Evolutionary conservation across 2,888 invertebrate genomes (phyloP).

Genomic region (Eilema caniola): DNA sequence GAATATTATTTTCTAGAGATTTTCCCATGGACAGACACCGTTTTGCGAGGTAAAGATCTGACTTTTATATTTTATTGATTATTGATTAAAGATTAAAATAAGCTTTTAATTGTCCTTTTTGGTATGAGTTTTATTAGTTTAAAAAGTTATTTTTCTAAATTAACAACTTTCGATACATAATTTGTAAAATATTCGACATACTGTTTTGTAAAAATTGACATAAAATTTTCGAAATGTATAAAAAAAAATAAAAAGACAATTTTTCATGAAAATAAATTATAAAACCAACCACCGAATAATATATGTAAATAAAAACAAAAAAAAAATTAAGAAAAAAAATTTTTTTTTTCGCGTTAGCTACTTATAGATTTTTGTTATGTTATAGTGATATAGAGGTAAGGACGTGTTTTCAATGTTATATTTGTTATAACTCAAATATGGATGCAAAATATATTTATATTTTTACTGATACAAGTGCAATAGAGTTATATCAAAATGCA

Average conservation of each 20-base stretch:
- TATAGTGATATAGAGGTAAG: slow-evolving; percentile 54
- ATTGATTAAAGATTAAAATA: slow-evolving; percentile 40
- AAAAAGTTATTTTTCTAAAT: slow-evolving; percentile 31
- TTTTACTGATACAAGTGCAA: slow-evolving; percentile 34
- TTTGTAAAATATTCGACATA: slow-evolving; percentile 42
- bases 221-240: slow-evolving; percentile 25
- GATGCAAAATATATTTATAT: slow-evolving; percentile 44
- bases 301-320: slow-evolving; percentile 46
- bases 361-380: slow-evolving; percentile 55
- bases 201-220: slow-evolving; percentile 29
- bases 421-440: slow-evolving; percentile 49
- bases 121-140: slow-evolving; percentile 33
- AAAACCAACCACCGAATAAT: slow-evolving; percentile 55
- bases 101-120: slow-evolving; percentile 36
- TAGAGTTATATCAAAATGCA: slow-evolving; percentile 36
- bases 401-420: slow-evolving; percentile 52
- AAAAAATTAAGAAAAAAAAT: slow-evolving; percentile 41
- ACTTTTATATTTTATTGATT: slow-evolving; percentile 39
- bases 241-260: slow-evolving; percentile 27
- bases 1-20: slow-evolving; percentile 13
- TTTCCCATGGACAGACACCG: slow-evolving; percentile 21
- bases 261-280: slow-evolving; percentile 41
- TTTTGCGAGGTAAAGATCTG: slow-evolving; percentile 41
- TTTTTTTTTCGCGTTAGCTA: slow-evolving; percentile 47
- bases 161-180: slow-evolving; percentile 20